Percentiles rank a stretch among this genome's conserved stretches.
Evolutionary conservation across 2,888 invertebrate genomes (phyloP).

Genomic region (Tupiocoris notatus): DNA sequence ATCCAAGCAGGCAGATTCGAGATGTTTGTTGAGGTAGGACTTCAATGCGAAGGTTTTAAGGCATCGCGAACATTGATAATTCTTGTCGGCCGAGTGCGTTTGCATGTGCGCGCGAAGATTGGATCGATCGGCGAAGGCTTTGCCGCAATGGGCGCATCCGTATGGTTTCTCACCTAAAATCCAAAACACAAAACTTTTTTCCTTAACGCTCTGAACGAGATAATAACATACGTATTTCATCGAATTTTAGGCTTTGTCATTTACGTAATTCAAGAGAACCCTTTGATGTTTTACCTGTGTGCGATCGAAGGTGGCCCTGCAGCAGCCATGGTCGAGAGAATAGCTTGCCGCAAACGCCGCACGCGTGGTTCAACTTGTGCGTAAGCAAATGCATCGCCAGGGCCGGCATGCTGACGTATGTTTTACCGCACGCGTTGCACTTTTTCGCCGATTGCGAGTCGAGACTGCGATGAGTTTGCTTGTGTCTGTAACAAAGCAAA

Average conservation of each 20-base stretch:
- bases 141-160: slow-evolving; percentile 89
- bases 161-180: slow-evolving; percentile 81
- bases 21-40: slow-evolving; percentile 92
- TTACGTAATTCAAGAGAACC: too few species aligned
- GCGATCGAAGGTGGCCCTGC: slow-evolving; percentile 82
- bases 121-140: slow-evolving; percentile 91
- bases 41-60: slow-evolving; percentile 90
- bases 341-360: slow-evolving; percentile 88
- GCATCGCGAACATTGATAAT: slow-evolving; percentile 83
- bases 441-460: slow-evolving; percentile 93
- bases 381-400: slow-evolving; percentile 90
- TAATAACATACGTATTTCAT: too few species aligned
- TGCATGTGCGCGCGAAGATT: slow-evolving; percentile 94
- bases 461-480: slow-evolving; percentile 87
- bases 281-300: slow-evolving; percentile 65
- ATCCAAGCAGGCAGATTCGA: slow-evolving; percentile 81
- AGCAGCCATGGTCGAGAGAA: slow-evolving; percentile 94
- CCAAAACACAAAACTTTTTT: too few species aligned
- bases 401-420: slow-evolving; percentile 97
- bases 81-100: slow-evolving; percentile 88
- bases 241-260: too few species aligned
- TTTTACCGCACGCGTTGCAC: slow-evolving; percentile 92
- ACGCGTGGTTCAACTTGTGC: slow-evolving; percentile 89
- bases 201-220: too few species aligned
- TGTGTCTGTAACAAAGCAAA: slow-evolving; percentile 58